phyloP scores from a whole-genome alignment of 2,888 invertebrate genomes.

The Caradrina clavipalpis region DNA sequence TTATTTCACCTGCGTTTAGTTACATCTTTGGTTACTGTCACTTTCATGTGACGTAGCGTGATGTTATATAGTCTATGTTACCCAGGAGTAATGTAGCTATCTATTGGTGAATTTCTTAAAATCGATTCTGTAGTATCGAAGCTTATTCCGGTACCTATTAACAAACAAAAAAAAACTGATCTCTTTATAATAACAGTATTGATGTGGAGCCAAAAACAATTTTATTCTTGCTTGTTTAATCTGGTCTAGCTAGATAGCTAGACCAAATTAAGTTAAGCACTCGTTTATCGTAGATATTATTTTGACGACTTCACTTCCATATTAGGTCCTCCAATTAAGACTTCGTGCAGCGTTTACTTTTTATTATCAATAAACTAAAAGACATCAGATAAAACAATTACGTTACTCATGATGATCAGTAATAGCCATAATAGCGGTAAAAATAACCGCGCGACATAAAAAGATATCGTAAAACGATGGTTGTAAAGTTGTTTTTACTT shows the following conservation, averaged over 20 bases:
- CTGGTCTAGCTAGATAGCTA: too few relatives aligned
- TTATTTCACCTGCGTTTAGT: too few relatives aligned
- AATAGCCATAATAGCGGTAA: constrained; percentile 72
- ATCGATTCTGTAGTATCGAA: too few relatives aligned
- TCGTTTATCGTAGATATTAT: background rate
- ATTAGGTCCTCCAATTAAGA: constrained; percentile 20
- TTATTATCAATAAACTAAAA: constrained; percentile 69
- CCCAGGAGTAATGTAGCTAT: too few relatives aligned
- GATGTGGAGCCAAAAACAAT: background rate
- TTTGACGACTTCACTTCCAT: background rate
- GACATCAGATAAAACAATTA: constrained; percentile 75
- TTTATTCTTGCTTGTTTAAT: constrained; percentile 5
- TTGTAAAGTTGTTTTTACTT: constrained; percentile 89
- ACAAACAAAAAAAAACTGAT: too few relatives aligned
- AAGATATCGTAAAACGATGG: constrained; percentile 81
- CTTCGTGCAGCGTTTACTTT: constrained; percentile 8
- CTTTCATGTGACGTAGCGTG: too few relatives aligned
- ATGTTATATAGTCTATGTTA: too few relatives aligned
- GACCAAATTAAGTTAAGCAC: background rate
- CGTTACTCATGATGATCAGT: constrained; percentile 72
- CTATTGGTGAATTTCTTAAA: too few relatives aligned
- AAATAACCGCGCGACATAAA: constrained; percentile 81
- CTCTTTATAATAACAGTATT: too few relatives aligned
- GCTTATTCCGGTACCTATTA: too few relatives aligned
- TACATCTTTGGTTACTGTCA: too few relatives aligned